These are phyloP conservation scores for Trissonchulus sp. DNA, from an alignment of 2,888 invertebrate genomes.

Conservation along the genomic window DNA sequence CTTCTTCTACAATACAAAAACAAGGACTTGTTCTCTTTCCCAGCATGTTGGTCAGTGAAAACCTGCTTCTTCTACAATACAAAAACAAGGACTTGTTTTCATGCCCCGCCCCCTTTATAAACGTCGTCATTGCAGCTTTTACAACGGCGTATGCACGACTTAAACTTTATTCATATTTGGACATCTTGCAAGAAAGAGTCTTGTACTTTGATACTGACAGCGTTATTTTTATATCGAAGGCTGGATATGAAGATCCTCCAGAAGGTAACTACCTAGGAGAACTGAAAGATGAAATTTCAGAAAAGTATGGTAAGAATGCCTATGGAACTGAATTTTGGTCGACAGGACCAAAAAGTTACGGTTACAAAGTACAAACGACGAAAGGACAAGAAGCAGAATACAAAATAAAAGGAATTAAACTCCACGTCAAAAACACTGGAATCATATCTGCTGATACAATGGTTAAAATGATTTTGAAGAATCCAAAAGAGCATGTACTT, in stretches of 20 bases:
- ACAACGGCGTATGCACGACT: slow-evolving; percentile 49
- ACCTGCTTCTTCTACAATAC: slow-evolving; percentile 18
- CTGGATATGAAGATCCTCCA: too few species aligned
- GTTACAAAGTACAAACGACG: too few species aligned
- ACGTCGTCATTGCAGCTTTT: slow-evolving; percentile 50
- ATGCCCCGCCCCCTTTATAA: slow-evolving; percentile 30
- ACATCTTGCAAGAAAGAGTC: slow-evolving; percentile 43
- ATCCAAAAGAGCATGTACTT: neutral
- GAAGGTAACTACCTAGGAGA: too few species aligned
- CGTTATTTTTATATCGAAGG: slow-evolving; percentile 43
- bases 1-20: slow-evolving; percentile 3
- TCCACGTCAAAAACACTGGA: too few species aligned
- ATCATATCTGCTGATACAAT: too few species aligned
- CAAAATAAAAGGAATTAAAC: too few species aligned
- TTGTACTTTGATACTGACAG: slow-evolving; percentile 53
- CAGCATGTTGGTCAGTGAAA: slow-evolving; percentile 27
- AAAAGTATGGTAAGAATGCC: too few species aligned
- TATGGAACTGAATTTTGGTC: too few species aligned
- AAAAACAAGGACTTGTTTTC: slow-evolving; percentile 21
- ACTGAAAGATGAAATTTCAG: too few species aligned
- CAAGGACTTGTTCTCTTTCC: slow-evolving; percentile 19
- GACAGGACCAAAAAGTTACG: too few species aligned
- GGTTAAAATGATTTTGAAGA: too few species aligned
- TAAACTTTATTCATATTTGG: slow-evolving; percentile 47
- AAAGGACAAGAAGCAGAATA: neutral